Evolutionary conservation across 1,140 invertebrate genomes (phyloP), one percentile per base, ranked within the genome.

Genomic region (Drosophila aff.): DNA sequence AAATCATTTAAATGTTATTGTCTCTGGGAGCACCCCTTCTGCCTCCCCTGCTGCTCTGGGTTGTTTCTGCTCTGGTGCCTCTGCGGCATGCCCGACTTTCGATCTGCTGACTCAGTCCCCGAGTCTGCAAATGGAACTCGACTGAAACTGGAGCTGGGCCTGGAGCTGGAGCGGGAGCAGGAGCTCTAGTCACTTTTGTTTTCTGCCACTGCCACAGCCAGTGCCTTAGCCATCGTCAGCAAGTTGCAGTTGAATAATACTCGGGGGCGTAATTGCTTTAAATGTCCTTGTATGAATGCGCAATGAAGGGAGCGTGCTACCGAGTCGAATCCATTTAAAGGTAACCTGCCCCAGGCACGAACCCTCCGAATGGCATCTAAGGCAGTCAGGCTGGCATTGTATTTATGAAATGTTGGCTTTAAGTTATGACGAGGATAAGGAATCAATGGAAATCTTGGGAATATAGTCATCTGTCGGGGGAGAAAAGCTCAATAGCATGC

Each of bases 1-100:
- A 90, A 90, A 90, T 90, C 85, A 90, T 90, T 90, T 90, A 90
- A 90, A 90, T 90, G 85, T 90, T 90, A 90, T 90, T 90, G 85
- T 90, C 85, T 90, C 76, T 80, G 66, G 72, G 73, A 73, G 52
- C 52, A 50, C 26, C 46, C 46, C 26, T 57, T 72, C n/a, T 15
- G 18, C 52, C 18, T 16, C 36, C 21, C 44, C 44, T 18, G 8
- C 69, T 62, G 50, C 69, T 81, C 65, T 33, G 79, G 81, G 85
- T 84, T 84, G 81, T 79, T 83, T 89, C 85, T 79, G 82, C 85
- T 73, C 72, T 90, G 85, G 85, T 89, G 77, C 81, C 87, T 71
- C 74, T 89, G 85, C 74, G 84, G 84, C 84, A 71, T 80, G 76
- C 64, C 62, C 53, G 38, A 63, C 62, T 61, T 66, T 58, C 64